Evolutionary conservation across 2,888 invertebrate genomes (phyloP).

Genomic region (Latheticus oryzae): DNA sequence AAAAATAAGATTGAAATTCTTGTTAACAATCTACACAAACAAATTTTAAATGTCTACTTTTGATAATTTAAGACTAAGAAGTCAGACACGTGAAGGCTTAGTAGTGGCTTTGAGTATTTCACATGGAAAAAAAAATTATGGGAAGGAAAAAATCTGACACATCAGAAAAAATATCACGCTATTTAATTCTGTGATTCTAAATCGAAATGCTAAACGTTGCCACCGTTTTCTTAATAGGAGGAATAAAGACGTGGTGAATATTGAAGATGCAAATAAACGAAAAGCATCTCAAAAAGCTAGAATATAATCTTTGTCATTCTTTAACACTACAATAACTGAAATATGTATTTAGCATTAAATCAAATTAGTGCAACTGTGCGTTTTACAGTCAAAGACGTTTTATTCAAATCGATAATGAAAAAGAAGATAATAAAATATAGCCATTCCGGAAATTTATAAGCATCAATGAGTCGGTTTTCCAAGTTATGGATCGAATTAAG

Average conservation of each 20-base stretch:
- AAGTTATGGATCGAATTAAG: slow-evolving; percentile 2
- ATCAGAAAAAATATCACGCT: not conserved
- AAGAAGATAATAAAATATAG: too few relatives aligned
- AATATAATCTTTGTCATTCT: slow-evolving; percentile 9
- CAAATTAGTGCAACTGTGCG: slow-evolving; percentile 20
- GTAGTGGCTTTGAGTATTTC: too few relatives aligned
- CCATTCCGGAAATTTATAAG: slow-evolving; percentile 2
- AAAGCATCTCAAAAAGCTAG: slow-evolving; percentile 13
- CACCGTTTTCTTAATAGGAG: not conserved
- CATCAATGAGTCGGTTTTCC: slow-evolving; percentile 9
- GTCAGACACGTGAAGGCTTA: too few relatives aligned
- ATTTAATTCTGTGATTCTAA: too few relatives aligned
- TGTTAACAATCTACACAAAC: too few relatives aligned
- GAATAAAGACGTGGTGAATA: not conserved
- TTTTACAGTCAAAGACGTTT: slow-evolving; percentile 31
- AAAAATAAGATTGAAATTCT: too few relatives aligned
- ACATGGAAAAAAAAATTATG: not conserved
- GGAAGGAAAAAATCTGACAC: not conserved
- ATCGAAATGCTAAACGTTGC: not conserved
- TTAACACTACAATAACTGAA: not conserved
- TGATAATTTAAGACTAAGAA: too few relatives aligned
- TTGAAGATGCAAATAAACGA: slow-evolving; percentile 17
- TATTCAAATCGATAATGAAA: slow-evolving; percentile 5
- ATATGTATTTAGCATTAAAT: slow-evolving; percentile 13
- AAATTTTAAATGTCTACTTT: too few relatives aligned